A percentile compares a stretch with the other conserved stretches of the same genome.
Conservation (phyloP, 2,113 vertebrate species). For the Sisor rabdophorus region DNA sequence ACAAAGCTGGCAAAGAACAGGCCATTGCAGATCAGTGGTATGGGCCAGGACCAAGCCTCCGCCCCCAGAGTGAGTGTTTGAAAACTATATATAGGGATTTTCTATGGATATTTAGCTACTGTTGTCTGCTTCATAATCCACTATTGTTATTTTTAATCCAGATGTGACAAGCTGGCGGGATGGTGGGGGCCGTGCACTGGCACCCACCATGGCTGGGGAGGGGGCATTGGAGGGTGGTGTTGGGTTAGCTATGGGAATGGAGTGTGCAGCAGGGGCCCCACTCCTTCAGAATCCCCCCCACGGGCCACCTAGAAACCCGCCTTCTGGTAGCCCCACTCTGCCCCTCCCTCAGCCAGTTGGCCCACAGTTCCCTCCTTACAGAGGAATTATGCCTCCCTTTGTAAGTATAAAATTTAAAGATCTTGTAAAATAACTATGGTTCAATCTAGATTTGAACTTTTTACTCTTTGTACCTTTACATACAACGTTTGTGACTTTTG, state of each 20-base stretch:
- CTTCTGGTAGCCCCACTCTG: constrained; percentile 74
- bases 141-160: constrained; percentile 46
- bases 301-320: constrained; percentile 74
- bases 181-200: constrained; percentile 83
- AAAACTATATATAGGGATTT: background rate
- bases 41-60: constrained; percentile 98
- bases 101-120: background rate
- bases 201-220: constrained; percentile 74
- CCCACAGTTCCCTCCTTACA: constrained; percentile 81
- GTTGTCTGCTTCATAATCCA: background rate
- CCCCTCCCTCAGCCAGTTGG: constrained; percentile 78
- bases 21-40: constrained; percentile 93
- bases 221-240: constrained; percentile 71
- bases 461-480: too few species aligned
- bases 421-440: background rate
- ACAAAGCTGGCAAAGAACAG: constrained; percentile 92
- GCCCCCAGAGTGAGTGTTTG: constrained; percentile 83
- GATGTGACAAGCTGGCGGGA: constrained; percentile 91
- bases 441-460: background rate
- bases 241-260: constrained; percentile 70
- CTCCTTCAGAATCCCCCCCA: constrained; percentile 61
- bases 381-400: constrained; percentile 87
- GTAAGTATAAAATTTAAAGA: constrained; percentile 66
- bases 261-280: constrained; percentile 65
- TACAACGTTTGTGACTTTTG: too few species aligned